Base-by-base conservation (phyloP, 2,113 vertebrate genomes). In the Labeo rohita region DNA sequence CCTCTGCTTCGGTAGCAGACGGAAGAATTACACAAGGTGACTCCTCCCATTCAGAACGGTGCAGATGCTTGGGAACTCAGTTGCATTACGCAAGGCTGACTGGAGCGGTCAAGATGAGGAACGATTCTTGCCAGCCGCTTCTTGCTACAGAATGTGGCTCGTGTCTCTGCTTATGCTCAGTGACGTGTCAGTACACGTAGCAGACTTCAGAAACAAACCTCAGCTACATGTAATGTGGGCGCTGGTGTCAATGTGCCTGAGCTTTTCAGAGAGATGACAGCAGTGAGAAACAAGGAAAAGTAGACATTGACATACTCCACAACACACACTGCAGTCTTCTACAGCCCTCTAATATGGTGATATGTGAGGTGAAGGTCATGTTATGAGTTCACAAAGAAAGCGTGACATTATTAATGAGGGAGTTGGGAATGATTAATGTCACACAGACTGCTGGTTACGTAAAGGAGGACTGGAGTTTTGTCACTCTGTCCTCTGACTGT, bases 171-270 rank as follows among this genome's bases (percentile, higher is more conserved):
- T 88, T 87, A 91, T 90, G 89, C 84, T 85, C 47, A 56, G 76
- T 91, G 92, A 92, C 93, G 90, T 94, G 93, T 95, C 92, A 92
- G 90, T 90, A 92, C 85, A 88, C 90, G 91, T 91, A 91, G 91
- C 66, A 56, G 81, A 89, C 88, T 86, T 87, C 82, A 90, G 86
- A 88, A 92, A 92, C 92, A 91, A 90, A 91, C 88, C 90, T 87
- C 23, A 86, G 91, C 80, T 59, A 81, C 85, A 84, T 80, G 88
- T 88, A 86, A 84, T 39, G 77, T 85, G 90, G 91, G 92, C 88
- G 65, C 85, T 63, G 77, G 80, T 86, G 89, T 83, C 89, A 92
- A 89, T 92, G 87, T 52, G 66, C 47, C 43, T 91, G 90, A 92
- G 85, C 86, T 85, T 87, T 85, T 83, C 52, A 54, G 56, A 36